phyloP scores from a whole-genome alignment of 2,113 vertebrate species.

The Daubentonia madagascariensis region DNA sequence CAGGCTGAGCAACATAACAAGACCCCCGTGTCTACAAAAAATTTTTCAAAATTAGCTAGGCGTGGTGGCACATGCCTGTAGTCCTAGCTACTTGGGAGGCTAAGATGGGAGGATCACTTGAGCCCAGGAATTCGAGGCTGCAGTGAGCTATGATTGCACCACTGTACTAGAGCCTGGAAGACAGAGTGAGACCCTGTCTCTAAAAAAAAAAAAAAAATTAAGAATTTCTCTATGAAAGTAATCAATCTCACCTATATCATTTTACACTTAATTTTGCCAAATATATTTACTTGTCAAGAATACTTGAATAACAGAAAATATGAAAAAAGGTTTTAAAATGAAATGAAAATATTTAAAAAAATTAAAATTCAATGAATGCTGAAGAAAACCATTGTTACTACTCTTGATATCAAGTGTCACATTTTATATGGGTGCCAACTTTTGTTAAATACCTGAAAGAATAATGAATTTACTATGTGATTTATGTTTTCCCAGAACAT shows the following conservation, averaged over 20 bases:
- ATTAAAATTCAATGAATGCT: background rate
- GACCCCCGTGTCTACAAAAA: no score
- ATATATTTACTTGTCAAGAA: slow-evolving; percentile 41
- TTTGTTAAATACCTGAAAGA: background rate
- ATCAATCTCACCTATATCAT: background rate
- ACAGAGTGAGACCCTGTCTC: background rate
- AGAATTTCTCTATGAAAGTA: background rate
- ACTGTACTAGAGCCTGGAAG: no score
- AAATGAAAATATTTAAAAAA: background rate
- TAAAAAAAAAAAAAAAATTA: background rate
- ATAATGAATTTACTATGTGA: background rate
- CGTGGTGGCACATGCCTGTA: no score
- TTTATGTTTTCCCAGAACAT: slow-evolving; percentile 5
- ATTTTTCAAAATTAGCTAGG: no score
- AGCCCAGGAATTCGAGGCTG: no score
- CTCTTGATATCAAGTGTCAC: slow-evolving; percentile 10
- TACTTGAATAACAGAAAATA: background rate
- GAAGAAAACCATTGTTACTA: background rate
- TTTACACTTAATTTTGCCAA: background rate
- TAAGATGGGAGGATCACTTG: no score
- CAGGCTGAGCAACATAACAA: no score
- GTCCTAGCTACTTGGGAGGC: no score
- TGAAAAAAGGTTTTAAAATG: background rate
- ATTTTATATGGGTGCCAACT: background rate
- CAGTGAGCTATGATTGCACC: no score